These are phyloP conservation scores for Pantherophis guttatus DNA, from an alignment of 2,113 vertebrate species.

Conservation along the genomic window DNA sequence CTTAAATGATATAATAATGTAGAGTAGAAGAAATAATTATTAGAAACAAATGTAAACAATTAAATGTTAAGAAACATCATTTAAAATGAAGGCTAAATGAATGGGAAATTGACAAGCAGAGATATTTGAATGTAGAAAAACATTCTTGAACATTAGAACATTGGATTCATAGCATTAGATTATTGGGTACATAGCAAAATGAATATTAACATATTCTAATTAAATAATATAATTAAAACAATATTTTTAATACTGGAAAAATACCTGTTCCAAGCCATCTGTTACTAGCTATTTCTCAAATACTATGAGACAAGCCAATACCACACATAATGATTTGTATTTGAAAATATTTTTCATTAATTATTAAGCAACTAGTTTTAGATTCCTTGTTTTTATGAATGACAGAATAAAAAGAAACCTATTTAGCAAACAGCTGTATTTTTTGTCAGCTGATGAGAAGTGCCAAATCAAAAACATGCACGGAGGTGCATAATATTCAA, in stretches of 20 bases:
- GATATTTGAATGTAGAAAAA: not conserved
- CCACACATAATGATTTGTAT: not conserved
- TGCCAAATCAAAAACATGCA: not conserved
- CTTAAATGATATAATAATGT: not conserved
- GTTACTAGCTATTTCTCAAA: not conserved
- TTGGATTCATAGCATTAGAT: not conserved
- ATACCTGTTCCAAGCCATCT: not conserved
- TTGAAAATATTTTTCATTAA: not conserved
- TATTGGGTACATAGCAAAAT: not conserved
- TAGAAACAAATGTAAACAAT: not conserved
- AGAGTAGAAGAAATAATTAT: not conserved
- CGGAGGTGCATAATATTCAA: slow-evolving; percentile 55
- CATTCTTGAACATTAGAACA: not conserved
- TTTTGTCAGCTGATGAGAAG: not conserved
- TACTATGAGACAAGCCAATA: not conserved
- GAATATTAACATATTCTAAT: not conserved
- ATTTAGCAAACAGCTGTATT: not conserved
- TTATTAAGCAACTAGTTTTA: not conserved
- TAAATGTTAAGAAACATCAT: not conserved
- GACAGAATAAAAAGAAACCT: not conserved
- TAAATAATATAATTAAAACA: not conserved
- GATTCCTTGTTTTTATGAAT: not conserved
- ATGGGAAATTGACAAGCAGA: not conserved
- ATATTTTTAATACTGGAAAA: not conserved
- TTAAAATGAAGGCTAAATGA: not conserved